Evolutionary conservation across 2,797 vertebrate genomes (phyloP).

Genomic region (Sebastes kiyomatsui): DNA sequence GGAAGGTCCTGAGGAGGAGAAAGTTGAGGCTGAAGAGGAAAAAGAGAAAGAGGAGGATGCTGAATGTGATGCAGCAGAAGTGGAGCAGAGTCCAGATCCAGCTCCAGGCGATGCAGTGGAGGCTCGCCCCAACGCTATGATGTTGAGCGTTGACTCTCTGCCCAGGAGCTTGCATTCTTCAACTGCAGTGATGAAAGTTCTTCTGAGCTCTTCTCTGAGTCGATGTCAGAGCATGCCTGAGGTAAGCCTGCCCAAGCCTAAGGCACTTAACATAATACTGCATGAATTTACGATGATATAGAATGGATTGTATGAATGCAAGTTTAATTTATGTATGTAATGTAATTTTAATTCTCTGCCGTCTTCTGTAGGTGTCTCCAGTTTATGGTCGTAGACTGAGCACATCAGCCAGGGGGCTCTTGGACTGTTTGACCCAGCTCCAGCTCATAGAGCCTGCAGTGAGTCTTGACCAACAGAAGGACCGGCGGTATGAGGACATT

Average conservation of each 20-base stretch:
- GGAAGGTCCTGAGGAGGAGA: constrained; percentile 19
- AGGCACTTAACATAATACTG: no score
- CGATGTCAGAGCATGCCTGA: constrained; percentile 89
- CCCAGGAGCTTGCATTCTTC: constrained; percentile 79
- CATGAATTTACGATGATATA: no score
- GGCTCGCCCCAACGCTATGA: not conserved
- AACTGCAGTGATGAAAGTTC: constrained; percentile 87
- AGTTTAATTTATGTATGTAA: not conserved
- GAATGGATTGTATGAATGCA: not conserved
- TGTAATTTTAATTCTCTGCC: not conserved
- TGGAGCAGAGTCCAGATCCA: constrained; percentile 24
- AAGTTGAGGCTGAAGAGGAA: constrained; percentile 28
- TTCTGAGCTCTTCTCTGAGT: constrained; percentile 78
- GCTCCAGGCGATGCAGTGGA: not conserved
- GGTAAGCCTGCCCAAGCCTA: constrained; percentile 48
- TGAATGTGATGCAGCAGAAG: constrained; percentile 34
- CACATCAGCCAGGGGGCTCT: constrained; percentile 81
- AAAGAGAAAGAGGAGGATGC: constrained; percentile 6
- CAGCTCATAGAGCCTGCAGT: constrained; percentile 84
- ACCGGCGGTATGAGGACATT: constrained; percentile 78
- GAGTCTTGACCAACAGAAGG: constrained; percentile 49
- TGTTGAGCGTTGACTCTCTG: constrained; percentile 45
- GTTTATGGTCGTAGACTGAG: constrained; percentile 85
- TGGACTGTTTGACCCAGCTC: constrained; percentile 87
- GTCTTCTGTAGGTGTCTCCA: constrained; percentile 78